Evolutionary conservation across 37 sponge, comb jelly and placozoan genomes (phyloP), one percentile per base, ranked within the genome.

Genomic region (Bolinopsis microptera): DNA sequence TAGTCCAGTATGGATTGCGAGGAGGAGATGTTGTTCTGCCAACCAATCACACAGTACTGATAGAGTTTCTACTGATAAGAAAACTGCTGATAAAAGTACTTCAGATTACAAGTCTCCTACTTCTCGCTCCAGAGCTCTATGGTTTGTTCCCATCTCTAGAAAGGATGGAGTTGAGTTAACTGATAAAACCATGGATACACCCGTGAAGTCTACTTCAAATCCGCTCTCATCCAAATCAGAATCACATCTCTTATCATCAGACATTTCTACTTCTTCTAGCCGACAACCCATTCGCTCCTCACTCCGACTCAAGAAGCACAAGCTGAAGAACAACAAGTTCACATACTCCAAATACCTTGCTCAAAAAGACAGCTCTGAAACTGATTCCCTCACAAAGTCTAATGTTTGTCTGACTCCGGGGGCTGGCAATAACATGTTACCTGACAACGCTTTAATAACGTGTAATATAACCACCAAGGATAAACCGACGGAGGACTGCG

Each of bases 321-420:
- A 28, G 18, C 75, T 72, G 3, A 72, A 72, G 18, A 72, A 72
- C 31, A 72, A 72, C 75, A 72, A 5, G 75, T 72, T 72, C 25
- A 72, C 75, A 28, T 72, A 72, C 31, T 72, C 75, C 26, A 72
- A 72, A 21, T 72, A 72, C 75, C 75, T 72, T 3, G 75, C 75
- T 30, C 31, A 30, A n/a, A 72, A 72, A 28, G 75, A 72, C 31
- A 28, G 31, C 2, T n/a, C 75, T 72, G 75, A n/a, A n/a, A 72
- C 75, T n/a, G 75, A 72, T 30, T 5, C 5, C 3, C 2, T 30
- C 18, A 72, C 31, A 8, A 2, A 21, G 26, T 30, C 31, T 8
- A 72, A n/a, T n/a, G 18, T 28, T 72, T 48, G 9, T 5, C 61
- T 48, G 13, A 48, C 5, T 48, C 13, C 61, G 9, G 5, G 61